These are phyloP conservation scores for Ischnus inquisitorius DNA, from an alignment of 2,888 invertebrate genomes.

Conservation along the genomic window DNA sequence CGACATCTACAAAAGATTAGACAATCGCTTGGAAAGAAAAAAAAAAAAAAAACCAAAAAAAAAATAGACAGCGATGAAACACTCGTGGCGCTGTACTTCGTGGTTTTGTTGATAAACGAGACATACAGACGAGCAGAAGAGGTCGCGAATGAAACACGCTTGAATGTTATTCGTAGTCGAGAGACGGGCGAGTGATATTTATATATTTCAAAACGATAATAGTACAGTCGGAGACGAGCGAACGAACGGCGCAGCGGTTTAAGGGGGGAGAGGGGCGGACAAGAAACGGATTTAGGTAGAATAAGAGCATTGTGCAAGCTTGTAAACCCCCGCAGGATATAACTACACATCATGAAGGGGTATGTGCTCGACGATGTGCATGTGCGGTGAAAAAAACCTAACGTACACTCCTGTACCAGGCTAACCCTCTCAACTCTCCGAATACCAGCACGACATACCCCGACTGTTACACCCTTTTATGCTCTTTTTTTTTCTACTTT, in stretches of 20 bases:
- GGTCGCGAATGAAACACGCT: not conserved
- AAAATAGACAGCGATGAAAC: slow-evolving; percentile 37
- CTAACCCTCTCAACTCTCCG: slow-evolving; percentile 46
- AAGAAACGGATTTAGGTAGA: slow-evolving; percentile 45
- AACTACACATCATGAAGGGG: slow-evolving; percentile 57
- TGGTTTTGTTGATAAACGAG: slow-evolving; percentile 9
- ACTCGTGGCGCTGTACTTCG: slow-evolving; percentile 4
- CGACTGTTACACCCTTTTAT: slow-evolving; percentile 38
- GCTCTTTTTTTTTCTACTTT: slow-evolving; percentile 29
- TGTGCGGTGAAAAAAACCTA: not conserved
- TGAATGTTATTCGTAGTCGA: slow-evolving; percentile 28
- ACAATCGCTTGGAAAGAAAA: slow-evolving; percentile 30
- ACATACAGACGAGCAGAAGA: not conserved
- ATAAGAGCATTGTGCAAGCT: slow-evolving; percentile 62
- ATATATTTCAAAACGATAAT: slow-evolving; percentile 58
- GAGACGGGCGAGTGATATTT: slow-evolving; percentile 35
- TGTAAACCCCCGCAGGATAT: slow-evolving; percentile 59
- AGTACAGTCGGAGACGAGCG: slow-evolving; percentile 30
- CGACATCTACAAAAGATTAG: slow-evolving; percentile 48
- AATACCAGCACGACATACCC: slow-evolving; percentile 15
- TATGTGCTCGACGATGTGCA: slow-evolving; percentile 28
- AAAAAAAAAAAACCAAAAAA: no score
- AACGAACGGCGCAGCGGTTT: not conserved
- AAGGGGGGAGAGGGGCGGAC: not conserved
- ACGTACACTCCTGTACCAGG: slow-evolving; percentile 8